A percentile compares a stretch with the other conserved stretches of the same genome.
Conservation (phyloP, 2,113 vertebrate species). For the Hemicordylus capensis region DNA sequence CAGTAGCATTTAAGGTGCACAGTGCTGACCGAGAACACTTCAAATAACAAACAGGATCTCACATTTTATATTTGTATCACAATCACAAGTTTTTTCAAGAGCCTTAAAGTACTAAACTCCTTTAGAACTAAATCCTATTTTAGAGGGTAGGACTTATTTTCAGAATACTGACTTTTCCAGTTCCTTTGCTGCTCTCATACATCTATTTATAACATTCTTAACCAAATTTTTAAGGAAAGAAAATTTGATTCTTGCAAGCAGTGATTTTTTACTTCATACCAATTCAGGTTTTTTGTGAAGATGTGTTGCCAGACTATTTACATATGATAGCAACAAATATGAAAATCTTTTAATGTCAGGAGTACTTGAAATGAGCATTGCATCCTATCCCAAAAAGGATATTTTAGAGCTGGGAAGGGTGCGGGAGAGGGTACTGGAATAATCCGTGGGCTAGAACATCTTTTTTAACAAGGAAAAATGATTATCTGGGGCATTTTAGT, state of each 20-base stretch:
- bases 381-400: too few species aligned
- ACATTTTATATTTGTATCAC: background rate
- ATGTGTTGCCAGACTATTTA: background rate
- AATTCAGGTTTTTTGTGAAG: too few species aligned
- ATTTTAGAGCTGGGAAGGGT: too few species aligned
- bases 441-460: too few species aligned
- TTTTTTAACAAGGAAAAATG: too few species aligned
- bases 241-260: background rate
- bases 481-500: too few species aligned
- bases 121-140: conserved; percentile 21
- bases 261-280: background rate
- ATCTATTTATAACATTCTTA: background rate
- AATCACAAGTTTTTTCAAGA: background rate
- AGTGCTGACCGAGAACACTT: background rate
- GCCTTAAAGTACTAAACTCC: too few species aligned
- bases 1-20: conserved; percentile 30
- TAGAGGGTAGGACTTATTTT: background rate
- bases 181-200: background rate
- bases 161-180: background rate
- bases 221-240: background rate
- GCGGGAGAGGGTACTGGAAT: too few species aligned
- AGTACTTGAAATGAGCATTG: background rate
- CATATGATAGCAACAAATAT: background rate
- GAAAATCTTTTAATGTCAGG: background rate
- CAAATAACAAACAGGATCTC: background rate